phyloP scores from a whole-genome alignment of 1,140 invertebrate genomes.

The Meloidogyne floridensis region DNA sequence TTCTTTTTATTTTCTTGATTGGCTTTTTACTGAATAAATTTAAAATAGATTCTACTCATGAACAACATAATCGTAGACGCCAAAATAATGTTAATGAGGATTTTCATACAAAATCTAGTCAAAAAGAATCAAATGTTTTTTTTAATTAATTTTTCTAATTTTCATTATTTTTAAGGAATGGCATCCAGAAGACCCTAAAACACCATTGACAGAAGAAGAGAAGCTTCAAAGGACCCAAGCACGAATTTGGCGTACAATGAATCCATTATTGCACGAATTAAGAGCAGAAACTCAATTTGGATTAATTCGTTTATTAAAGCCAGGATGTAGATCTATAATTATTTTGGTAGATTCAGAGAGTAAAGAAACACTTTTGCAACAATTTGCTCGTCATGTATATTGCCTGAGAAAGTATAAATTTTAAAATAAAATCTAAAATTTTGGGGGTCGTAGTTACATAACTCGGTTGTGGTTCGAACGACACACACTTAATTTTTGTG shows the following conservation, averaged over 20 bases:
- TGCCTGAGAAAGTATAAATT: slow-evolving; percentile 82
- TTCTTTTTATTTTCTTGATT: slow-evolving; percentile 58
- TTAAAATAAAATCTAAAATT: no score
- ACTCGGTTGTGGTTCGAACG: no score
- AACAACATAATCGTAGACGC: slow-evolving; percentile 9
- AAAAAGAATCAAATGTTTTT: slow-evolving; percentile 10
- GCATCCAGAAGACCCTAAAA: slow-evolving; percentile 64
- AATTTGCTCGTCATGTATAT: slow-evolving; percentile 89
- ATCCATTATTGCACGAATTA: slow-evolving; percentile 78
- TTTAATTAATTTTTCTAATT: background rate
- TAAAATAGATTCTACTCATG: slow-evolving; percentile 26
- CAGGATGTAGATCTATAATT: slow-evolving; percentile 89
- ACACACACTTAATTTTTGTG: no score
- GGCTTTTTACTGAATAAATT: slow-evolving; percentile 53
- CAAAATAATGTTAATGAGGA: slow-evolving; percentile 26
- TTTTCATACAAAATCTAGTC: background rate
- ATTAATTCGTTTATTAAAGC: slow-evolving; percentile 85
- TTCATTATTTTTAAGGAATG: slow-evolving; percentile 40
- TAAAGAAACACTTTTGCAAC: slow-evolving; percentile 80
- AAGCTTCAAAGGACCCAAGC: slow-evolving; percentile 25
- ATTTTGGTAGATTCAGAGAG: slow-evolving; percentile 85
- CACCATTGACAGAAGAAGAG: slow-evolving; percentile 27
- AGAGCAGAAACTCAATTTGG: slow-evolving; percentile 92
- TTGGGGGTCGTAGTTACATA: no score
- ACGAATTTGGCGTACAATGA: slow-evolving; percentile 51